These are phyloP conservation scores for Scelioninae gen. 2 DNA, from an alignment of 2,888 invertebrate genomes.

Conservation along the genomic window DNA sequence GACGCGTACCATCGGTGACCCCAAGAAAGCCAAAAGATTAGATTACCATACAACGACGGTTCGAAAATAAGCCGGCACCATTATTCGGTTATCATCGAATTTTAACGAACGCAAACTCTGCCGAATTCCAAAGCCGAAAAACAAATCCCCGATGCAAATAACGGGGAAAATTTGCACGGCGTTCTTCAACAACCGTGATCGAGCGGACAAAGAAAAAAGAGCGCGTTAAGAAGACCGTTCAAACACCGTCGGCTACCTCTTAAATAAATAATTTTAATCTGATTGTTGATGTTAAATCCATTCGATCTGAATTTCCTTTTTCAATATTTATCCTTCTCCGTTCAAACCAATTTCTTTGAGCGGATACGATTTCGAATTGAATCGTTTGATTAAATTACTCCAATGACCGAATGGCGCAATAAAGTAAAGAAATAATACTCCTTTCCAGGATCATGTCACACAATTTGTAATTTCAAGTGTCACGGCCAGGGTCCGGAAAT, in stretches of 20 bases:
- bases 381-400: slow-evolving; percentile 41
- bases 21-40: too few species aligned
- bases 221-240: background rate
- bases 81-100: too few species aligned
- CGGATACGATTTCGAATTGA: slow-evolving; percentile 24
- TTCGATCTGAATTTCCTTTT: slow-evolving; percentile 24
- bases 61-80: too few species aligned
- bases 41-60: too few species aligned
- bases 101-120: too few species aligned
- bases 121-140: too few species aligned
- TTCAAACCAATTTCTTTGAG: slow-evolving; percentile 37
- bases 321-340: slow-evolving; percentile 20
- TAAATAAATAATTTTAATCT: slow-evolving; percentile 32
- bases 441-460: slow-evolving; percentile 6
- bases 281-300: slow-evolving; percentile 30
- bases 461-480: slow-evolving; percentile 21
- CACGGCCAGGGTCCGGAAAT: slow-evolving; percentile 22
- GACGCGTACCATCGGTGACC: too few species aligned
- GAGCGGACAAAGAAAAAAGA: background rate
- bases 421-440: slow-evolving; percentile 18
- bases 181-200: too few species aligned
- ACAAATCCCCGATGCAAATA: too few species aligned
- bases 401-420: slow-evolving; percentile 16
- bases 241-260: slow-evolving; percentile 13
- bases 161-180: too few species aligned